Base-by-base conservation (phyloP, 2,113 vertebrate genomes). In the Myotis davidii region DNA sequence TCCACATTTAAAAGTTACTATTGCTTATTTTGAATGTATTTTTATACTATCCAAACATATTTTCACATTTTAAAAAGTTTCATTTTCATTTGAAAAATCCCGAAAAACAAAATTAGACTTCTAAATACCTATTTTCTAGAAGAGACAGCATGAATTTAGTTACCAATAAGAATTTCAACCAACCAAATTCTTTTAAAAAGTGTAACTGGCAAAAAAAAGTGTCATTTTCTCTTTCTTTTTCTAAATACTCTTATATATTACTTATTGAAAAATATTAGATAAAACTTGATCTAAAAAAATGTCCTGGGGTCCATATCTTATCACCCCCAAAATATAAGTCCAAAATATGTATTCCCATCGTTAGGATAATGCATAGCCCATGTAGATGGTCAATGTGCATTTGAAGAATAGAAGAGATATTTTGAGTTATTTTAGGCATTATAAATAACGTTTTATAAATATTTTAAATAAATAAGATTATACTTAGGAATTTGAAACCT, bases 341-440 rank as follows among this genome's bases (percentile, higher is more conserved):
- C 27, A 37, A 82, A 93, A 64, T 95, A 37, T 67, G 3, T 59
- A 65, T 93, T n/a, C 64, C 8, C 32, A 39, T 23, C 16, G 48
- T 1, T 39, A 45, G 6, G 9, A 23, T 34, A 72, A 42, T 64
- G 8, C 11, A 69, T 87, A 50, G 21, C 65, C 23, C 37, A 18
- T 37, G 11, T 18, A 67, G 50, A 69, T 67, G 17, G 29, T 84
- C 67, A 79, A 3, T 69, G 25, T 78, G 0, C 50, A 91, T 72
- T 91, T 76, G 67, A 73, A 79, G 23, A 93, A 59, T 56, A 85
- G 32, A 21, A 27, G 5, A 45, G 25, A 73, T 78, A 69, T 87
- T 96, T 86, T 16, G 94, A 65, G 91, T 89, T 79, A 84, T 74
- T 78, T 73, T 78, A 79, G 27, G 1, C 70, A 78, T 74, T 94